These are phyloP conservation scores for Habroteleia sp. DNA, from an alignment of 2,888 invertebrate species.

Conservation along the genomic window DNA sequence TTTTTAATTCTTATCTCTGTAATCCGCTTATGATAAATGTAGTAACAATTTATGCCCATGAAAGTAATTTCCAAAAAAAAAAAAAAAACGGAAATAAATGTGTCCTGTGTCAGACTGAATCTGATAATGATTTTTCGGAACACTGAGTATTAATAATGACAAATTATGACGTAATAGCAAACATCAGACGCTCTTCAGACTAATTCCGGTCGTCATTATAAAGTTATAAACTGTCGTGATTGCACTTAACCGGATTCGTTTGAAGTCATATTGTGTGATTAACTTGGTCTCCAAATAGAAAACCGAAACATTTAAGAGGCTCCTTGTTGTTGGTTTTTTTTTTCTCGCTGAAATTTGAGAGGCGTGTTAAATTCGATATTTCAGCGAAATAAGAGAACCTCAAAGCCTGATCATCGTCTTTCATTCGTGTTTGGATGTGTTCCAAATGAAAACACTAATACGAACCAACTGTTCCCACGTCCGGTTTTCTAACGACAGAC, in stretches of 20 bases:
- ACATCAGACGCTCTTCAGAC: slow-evolving; percentile 9
- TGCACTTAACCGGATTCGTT: slow-evolving; percentile 56
- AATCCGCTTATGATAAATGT: too few relatives aligned
- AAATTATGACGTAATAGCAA: slow-evolving; percentile 46
- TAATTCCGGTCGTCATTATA: slow-evolving; percentile 34
- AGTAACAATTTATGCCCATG: too few relatives aligned
- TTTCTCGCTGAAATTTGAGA: slow-evolving; percentile 48
- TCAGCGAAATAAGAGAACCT: slow-evolving; percentile 62
- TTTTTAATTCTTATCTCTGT: too few relatives aligned
- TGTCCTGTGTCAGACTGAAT: not conserved
- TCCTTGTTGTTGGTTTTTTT: slow-evolving; percentile 22
- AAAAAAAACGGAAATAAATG: too few relatives aligned
- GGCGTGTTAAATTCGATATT: slow-evolving; percentile 63
- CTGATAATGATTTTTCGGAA: slow-evolving; percentile 10
- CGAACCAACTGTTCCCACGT: slow-evolving; percentile 62
- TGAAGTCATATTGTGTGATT: slow-evolving; percentile 57
- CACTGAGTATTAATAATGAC: slow-evolving; percentile 11
- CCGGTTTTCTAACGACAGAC: slow-evolving; percentile 61
- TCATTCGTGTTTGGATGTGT: slow-evolving; percentile 62
- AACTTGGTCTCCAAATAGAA: slow-evolving; percentile 27
- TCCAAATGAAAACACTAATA: slow-evolving; percentile 64
- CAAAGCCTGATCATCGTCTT: slow-evolving; percentile 55
- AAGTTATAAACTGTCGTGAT: slow-evolving; percentile 53
- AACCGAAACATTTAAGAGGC: slow-evolving; percentile 44
- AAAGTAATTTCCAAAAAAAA: not conserved